Conservation (phyloP, 2,797 vertebrate genomes). For the Oryzias dopingdopingensis region DNA sequence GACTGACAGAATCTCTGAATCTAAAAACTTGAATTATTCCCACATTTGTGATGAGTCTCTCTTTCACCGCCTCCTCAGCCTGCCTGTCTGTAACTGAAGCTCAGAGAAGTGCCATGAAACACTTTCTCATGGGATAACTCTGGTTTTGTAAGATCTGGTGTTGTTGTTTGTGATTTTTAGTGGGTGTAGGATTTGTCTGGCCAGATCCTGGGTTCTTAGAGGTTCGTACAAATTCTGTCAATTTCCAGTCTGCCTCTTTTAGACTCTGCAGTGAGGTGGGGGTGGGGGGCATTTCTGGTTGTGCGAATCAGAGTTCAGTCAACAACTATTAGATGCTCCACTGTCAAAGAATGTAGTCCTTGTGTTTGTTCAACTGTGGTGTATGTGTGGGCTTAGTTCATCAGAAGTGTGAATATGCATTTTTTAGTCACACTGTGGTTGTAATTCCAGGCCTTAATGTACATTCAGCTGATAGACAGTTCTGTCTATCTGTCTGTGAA, state of each 20-base stretch:
- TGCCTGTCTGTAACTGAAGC: conserved; percentile 20
- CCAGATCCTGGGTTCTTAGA: conserved; percentile 30
- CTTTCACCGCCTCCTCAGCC: conserved; percentile 14
- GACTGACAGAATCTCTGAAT: conserved; percentile 17
- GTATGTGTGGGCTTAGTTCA: conserved; percentile 10
- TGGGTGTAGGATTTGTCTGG: conserved; percentile 11
- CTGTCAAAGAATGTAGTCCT: conserved; percentile 29
- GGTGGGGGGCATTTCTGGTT: conserved; percentile 25
- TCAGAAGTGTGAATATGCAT: conserved; percentile 10
- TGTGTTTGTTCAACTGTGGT: conserved; percentile 25
- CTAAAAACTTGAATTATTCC: conserved; percentile 64
- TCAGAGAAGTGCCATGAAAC: conserved; percentile 51
- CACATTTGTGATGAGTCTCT: conserved; percentile 58
- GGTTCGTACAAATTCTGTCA: conserved; percentile 32
- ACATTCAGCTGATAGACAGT: conserved; percentile 16
- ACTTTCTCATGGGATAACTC: conserved; percentile 25
- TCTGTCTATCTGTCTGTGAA: conserved; percentile 8
- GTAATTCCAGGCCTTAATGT: conserved; percentile 11
- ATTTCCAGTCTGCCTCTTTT: conserved; percentile 50
- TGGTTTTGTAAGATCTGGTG: conserved; percentile 37
- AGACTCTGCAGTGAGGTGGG: conserved; percentile 26
- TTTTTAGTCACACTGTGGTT: conserved; percentile 17
- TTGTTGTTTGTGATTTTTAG: conserved; percentile 58
- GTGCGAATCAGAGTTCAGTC: conserved; percentile 40
- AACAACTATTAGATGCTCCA: conserved; percentile 28